Base-by-base conservation (phyloP, 2,888 invertebrate genomes). In the Caenorhabditis sinica region DNA sequence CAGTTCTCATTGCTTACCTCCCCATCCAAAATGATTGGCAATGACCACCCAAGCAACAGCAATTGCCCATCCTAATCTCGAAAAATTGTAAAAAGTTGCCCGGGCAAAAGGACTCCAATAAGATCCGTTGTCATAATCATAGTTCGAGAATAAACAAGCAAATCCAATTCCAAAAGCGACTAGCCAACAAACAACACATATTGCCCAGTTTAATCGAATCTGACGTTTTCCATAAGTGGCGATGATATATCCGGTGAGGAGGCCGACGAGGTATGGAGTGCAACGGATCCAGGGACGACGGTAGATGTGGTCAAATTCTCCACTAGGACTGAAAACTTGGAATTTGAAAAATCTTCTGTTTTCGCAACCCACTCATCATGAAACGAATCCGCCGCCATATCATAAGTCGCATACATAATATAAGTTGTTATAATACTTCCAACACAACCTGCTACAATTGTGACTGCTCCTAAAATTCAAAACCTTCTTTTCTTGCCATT, bases 1-100 rank as follows among this genome's bases (percentile, higher is more conserved):
- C 11, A 53, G 2, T 15, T 49, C n/a, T 5, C 49, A 17, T 4
- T 15, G 5, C 40, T 5, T 28, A 63, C 93, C 94, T 84, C 93
- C 94, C 83, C 93, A 91, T 51, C 93, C 94, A 30, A 91, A 93
- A 28, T 92, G 91, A 85, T 93, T 94, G 11, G 93, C 93, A 76
- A 93, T 91, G n/a, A 93, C 91, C 15, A 94, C 91, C 94, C 94
- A 94, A 11, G 90, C 92, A 4, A 94, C 84, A 40, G 92, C 90
- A 13, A 92, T 51, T 0, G 93, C 93, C 93, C 93, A 94, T 0
- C 90, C 91, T n/a, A 93, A 92, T 51, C 94, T 86, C 45, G 82
- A 82, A 40, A 87, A 84, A 20, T 74, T 72, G 63, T 86, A 80
- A 68, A 79, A 87, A 30, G 84, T 73, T 20, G 65, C 74, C 53